Base-by-base conservation (phyloP, 2,113 vertebrate species). In the Bubo blakistoni region DNA sequence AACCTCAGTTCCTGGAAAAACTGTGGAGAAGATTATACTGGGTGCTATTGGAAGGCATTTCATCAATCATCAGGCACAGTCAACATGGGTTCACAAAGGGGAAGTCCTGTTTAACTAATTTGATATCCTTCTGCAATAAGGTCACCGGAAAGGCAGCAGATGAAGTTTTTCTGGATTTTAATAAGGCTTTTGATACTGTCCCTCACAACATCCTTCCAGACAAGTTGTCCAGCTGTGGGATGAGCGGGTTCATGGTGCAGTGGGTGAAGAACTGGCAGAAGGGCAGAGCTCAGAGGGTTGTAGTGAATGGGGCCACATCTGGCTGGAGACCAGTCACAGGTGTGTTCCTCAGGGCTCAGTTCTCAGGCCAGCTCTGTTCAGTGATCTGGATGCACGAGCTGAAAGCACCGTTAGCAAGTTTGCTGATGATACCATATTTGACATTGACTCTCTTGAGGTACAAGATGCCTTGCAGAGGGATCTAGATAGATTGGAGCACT, bases 281-380 rank as follows among this genome's bases (percentile, higher is more conserved):
- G 26, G 16, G 20, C 59, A 81, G 59, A 61, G 18, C 46, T 32
- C n/a, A 40, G 32, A 62, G 9, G 11, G 16, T 24, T 51, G 20
- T 15, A 51, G 21, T 25, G 58, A 51, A 51, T 4, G 36, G 29
- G n/a, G 66, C 34, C 47, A n/a, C 21, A 16, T 11, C 42, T 65
- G 29, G n/a, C 19, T 65, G 61, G 29, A 1, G 3, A n/a, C n/a
- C 1, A 1, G 21, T 54, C 49, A 36, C 13, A 32, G 13, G 1
- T 0, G 27, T 21, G n/a, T 9, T 57, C 34, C n/a, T 57, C 42
- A 34, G 51, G 59, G 40, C 7, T 66, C 51, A 47, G 1, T 63
- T 55, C 38, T 21, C 44, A 58, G 42, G 34, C 51, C 14, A 57
- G 27, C 24, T 14, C 42, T 34, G 22, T 57, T n/a, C 17, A 81